Base-by-base conservation (phyloP, 1,140 invertebrate species). In the Andrena cerasifolii region DNA sequence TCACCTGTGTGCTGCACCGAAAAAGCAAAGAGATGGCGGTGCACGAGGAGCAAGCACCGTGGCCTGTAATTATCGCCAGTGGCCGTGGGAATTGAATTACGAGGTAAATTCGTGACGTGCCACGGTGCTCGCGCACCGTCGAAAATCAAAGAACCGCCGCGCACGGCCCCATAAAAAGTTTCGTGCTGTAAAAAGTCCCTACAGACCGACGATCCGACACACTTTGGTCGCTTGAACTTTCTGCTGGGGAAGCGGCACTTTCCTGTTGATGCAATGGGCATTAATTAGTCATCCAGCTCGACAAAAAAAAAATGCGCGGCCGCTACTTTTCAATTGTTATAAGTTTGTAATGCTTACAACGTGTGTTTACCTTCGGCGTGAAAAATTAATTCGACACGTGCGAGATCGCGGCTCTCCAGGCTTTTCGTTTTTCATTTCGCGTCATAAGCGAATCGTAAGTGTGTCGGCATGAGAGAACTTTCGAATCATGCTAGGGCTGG, bases 31-130 rank as follows among this genome's bases (percentile, higher is more conserved):
- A 82, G 82, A 86, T 82, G 82, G 66, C 28, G 73, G 54, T 79
- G 54, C 33, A 47, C 53, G 51, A 80, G 36, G 63, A 53, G 71
- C 68, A 67, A 76, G 67, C 59, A 43, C 70, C 49, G 73, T 56
- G 84, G 76, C 43, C 83, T 87, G 88, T 89, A 90, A 90, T 90
- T 91, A 90, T 90, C 87, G 87, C 83, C 82, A 82, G 80, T 86
- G 87, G 86, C 86, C 90, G 90, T 91, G 90, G 90, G 90, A 91
- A 91, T 91, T 90, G 87, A 91, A 91, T 91, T 90, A 91, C 89
- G 85, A 89, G 84, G 84, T 90, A 86, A 89, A 89, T 89, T 86
- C 83, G 78, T 85, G 78, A 86, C 84, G 79, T 87, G 82, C 83
- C 83, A 78, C 62, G 67, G 66, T 68, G 75, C 66, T 58, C 45